Evolutionary conservation across 2,797 vertebrate species (phyloP).

Genomic region (Pelochelys cantorii): DNA sequence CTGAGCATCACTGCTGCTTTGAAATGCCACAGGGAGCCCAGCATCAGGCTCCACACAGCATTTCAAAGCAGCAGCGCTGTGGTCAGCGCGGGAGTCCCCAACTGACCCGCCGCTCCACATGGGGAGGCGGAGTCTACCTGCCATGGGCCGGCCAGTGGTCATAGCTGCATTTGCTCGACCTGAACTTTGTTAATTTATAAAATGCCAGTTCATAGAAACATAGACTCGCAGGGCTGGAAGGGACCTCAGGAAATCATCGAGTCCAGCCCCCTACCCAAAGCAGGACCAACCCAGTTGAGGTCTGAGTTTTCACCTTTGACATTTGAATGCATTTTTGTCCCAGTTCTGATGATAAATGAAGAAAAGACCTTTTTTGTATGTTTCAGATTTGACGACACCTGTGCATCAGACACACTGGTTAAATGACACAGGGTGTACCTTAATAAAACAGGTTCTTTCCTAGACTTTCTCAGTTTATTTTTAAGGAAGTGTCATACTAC

Average conservation of each 20-base stretch:
- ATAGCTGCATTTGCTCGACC: background rate
- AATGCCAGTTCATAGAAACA: background rate
- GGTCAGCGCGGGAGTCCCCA: no score
- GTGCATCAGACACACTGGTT: conserved; percentile 6
- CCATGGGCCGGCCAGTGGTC: background rate
- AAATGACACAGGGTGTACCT: conserved; percentile 21
- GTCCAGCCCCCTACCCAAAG: no score
- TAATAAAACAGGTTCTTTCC: conserved; percentile 36
- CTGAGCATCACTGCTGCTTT: no score
- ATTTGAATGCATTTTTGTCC: background rate
- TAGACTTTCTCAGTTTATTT: background rate
- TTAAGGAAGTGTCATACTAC: background rate
- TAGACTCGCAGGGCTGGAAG: no score
- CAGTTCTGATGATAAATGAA: conserved; percentile 22
- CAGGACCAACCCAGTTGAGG: background rate
- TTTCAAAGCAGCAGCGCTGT: no score
- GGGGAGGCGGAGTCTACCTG: background rate
- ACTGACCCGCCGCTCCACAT: no score
- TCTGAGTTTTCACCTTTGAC: conserved; percentile 43
- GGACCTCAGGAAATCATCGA: no score
- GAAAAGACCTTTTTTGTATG: background rate
- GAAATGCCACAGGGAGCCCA: no score
- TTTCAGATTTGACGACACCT: background rate
- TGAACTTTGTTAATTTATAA: conserved; percentile 33
- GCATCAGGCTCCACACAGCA: no score